Conservation (phyloP, 2,888 invertebrate species). For the Erannis defoliaria region DNA sequence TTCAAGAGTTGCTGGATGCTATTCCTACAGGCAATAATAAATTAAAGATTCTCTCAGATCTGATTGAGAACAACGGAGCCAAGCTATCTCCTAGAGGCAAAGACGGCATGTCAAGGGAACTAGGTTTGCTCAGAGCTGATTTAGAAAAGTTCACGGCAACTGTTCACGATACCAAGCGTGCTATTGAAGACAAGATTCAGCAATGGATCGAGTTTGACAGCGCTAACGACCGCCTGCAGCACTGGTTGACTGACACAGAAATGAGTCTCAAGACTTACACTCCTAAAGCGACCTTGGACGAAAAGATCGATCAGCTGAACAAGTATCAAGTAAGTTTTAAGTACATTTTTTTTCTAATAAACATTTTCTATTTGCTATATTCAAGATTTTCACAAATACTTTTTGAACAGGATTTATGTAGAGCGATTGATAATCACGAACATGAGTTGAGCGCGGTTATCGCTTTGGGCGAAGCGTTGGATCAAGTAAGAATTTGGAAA, state of each 20-base stretch:
- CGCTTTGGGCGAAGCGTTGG: constrained; percentile 92
- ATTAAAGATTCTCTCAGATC: constrained; percentile 90
- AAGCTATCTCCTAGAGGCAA: constrained; percentile 93
- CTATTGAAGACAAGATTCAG: constrained; percentile 93
- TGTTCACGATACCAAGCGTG: constrained; percentile 91
- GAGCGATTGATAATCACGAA: constrained; percentile 90
- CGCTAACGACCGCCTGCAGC: constrained; percentile 92
- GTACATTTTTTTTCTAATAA: too few relatives aligned
- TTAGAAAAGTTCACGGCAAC: constrained; percentile 93
- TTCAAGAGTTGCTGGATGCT: constrained; percentile 92
- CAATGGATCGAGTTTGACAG: constrained; percentile 97
- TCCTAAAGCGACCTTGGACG: constrained; percentile 93
- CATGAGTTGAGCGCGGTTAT: constrained; percentile 91
- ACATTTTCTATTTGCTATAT: constrained; percentile 24
- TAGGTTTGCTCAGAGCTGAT: constrained; percentile 92
- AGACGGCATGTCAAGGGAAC: constrained; percentile 94
- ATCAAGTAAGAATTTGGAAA: constrained; percentile 90
- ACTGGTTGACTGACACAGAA: constrained; percentile 95
- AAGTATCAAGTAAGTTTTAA: constrained; percentile 92
- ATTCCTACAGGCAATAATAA: constrained; percentile 93
- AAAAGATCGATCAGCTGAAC: constrained; percentile 95
- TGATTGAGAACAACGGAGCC: constrained; percentile 89
- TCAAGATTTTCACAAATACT: constrained; percentile 56
- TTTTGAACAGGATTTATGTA: constrained; percentile 91
- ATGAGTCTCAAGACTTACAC: constrained; percentile 94